Percentiles rank a stretch among this genome's conserved stretches.
These are phyloP conservation scores for Drosophila jambulina DNA, from an alignment of 1,140 invertebrate species.

Conservation along the genomic window DNA sequence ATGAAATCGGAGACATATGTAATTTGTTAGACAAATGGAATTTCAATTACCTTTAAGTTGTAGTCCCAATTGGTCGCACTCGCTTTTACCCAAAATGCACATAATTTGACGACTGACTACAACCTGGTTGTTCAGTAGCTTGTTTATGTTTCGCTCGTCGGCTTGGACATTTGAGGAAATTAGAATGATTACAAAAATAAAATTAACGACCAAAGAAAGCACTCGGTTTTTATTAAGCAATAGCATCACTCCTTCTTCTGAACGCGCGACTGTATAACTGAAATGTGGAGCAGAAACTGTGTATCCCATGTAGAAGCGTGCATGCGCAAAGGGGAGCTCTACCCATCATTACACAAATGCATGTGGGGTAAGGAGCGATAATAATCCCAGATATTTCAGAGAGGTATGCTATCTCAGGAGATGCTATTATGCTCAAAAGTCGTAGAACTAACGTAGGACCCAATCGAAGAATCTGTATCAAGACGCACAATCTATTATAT, in stretches of 20 bases:
- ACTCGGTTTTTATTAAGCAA: conserved; percentile 57
- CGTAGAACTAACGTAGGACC: neutral
- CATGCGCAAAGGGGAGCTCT: conserved; percentile 41
- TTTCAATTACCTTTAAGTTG: conserved; percentile 85
- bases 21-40: neutral
- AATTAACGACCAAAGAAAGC: conserved; percentile 50
- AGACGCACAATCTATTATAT: neutral
- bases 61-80: conserved; percentile 85
- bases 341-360: conserved; percentile 4
- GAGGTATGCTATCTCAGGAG: conserved; percentile 6
- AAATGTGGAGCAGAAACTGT: conserved; percentile 47
- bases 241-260: conserved; percentile 51
- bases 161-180: conserved; percentile 56
- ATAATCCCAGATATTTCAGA: neutral
- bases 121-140: conserved; percentile 76
- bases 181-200: conserved; percentile 54
- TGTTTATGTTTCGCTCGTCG: conserved; percentile 77
- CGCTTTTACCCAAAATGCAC: conserved; percentile 85
- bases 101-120: conserved; percentile 84
- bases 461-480: neutral
- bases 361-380: conserved; percentile 4
- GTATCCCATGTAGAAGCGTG: conserved; percentile 36
- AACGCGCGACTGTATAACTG: conserved; percentile 49
- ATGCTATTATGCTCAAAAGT: neutral
- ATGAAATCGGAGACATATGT: too few relatives aligned